Evolutionary conservation across 2,113 vertebrate genomes (phyloP).

Genomic region (Corythornis madagascariensis): DNA sequence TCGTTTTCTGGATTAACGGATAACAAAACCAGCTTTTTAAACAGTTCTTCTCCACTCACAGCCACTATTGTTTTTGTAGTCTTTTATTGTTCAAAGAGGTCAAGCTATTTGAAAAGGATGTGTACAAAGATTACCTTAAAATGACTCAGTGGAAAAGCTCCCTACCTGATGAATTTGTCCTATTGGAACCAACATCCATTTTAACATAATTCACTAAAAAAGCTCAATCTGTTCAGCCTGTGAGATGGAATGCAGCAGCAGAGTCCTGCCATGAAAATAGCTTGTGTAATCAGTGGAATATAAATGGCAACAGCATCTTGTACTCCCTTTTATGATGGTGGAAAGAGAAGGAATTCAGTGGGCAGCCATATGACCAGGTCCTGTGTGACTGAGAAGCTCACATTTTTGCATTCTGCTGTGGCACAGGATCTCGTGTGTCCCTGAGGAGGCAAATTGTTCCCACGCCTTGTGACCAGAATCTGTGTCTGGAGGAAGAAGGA

Average conservation of each 20-base stretch:
- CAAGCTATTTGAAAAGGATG: slow-evolving; percentile 34
- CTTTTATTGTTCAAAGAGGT: slow-evolving; percentile 35
- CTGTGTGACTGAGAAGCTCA: slow-evolving; percentile 66
- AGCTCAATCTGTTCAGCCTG: slow-evolving; percentile 33
- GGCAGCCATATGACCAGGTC: slow-evolving; percentile 44
- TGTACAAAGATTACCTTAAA: slow-evolving; percentile 53
- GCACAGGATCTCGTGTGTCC: neutral
- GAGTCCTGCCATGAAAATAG: slow-evolving; percentile 75
- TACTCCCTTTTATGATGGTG: slow-evolving; percentile 70
- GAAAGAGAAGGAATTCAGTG: slow-evolving; percentile 54
- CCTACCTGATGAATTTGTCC: slow-evolving; percentile 47
- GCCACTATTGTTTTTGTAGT: slow-evolving; percentile 33
- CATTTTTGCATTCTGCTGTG: slow-evolving; percentile 45
- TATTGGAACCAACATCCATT: slow-evolving; percentile 20
- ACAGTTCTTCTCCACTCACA: slow-evolving; percentile 6
- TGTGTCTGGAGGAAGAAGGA: slow-evolving; percentile 44
- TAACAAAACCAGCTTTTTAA: slow-evolving; percentile 30
- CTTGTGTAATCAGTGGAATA: slow-evolving; percentile 74
- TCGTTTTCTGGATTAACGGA: slow-evolving; percentile 31
- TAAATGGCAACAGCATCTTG: slow-evolving; percentile 66
- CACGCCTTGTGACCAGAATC: slow-evolving; percentile 55
- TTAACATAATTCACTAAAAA: slow-evolving; percentile 51
- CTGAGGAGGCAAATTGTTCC: slow-evolving; percentile 43
- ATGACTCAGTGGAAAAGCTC: slow-evolving; percentile 32
- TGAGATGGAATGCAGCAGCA: slow-evolving; percentile 55